Evolutionary conservation across 2,113 vertebrate species (phyloP).

Genomic region (Tenebrosternarchus preto): DNA sequence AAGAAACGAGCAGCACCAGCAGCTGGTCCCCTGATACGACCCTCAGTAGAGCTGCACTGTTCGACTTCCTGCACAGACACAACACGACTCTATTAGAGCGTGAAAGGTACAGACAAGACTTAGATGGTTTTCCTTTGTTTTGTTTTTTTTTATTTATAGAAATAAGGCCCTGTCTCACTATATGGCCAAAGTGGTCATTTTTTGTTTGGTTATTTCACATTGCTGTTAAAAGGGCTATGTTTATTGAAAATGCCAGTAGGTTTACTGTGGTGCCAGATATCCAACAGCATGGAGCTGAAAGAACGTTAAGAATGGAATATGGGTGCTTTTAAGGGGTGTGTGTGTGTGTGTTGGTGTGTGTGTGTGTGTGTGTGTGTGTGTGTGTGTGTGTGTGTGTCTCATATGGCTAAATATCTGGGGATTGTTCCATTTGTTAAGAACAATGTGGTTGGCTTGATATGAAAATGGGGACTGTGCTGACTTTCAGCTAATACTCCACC

Average conservation of each 20-base stretch:
- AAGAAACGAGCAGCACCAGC: conserved; percentile 38
- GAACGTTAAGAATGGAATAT: neutral
- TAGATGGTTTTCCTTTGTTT: too few species aligned
- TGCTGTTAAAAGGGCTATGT: neutral
- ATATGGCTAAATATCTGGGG: too few species aligned
- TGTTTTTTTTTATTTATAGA: neutral
- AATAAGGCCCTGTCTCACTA: neutral
- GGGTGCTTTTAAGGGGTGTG: neutral
- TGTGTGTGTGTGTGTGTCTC: too few species aligned
- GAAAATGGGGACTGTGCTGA: too few species aligned
- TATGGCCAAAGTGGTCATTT: conserved; percentile 18
- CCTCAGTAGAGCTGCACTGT: neutral
- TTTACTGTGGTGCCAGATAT: too few species aligned
- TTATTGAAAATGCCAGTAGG: conserved; percentile 16
- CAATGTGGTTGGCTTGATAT: too few species aligned
- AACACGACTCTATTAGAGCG: neutral
- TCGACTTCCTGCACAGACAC: neutral
- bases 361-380: too few species aligned
- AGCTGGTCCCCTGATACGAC: conserved; percentile 57
- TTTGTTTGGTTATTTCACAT: neutral
- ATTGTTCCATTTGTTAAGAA: too few species aligned
- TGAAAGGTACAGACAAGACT: neutral
- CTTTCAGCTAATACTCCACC: too few species aligned
- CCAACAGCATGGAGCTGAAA: neutral
- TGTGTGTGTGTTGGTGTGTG: neutral